phyloP scores from a whole-genome alignment of 2,113 vertebrate genomes.

The Odontesthes bonariensis region DNA sequence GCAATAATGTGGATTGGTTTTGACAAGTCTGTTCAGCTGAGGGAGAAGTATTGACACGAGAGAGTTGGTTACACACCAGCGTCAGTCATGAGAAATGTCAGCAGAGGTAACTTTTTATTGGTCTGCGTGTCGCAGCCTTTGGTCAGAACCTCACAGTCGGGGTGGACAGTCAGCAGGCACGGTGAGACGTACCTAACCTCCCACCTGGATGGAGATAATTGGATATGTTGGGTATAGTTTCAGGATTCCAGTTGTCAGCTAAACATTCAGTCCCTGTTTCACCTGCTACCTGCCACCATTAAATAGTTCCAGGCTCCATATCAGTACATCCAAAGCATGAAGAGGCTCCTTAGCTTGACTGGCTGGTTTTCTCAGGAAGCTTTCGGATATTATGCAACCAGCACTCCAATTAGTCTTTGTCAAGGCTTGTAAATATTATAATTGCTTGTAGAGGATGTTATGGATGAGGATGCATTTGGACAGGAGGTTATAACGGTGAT shows the following conservation, averaged over 20 bases:
- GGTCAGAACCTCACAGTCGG: neutral
- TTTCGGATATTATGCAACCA: no score
- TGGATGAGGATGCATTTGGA: no score
- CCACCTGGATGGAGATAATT: constrained; percentile 23
- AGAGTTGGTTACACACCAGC: neutral
- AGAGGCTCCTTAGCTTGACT: neutral
- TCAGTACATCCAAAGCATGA: neutral
- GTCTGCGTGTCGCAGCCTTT: neutral
- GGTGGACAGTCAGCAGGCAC: neutral
- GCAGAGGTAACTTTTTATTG: neutral
- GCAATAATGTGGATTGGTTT: neutral
- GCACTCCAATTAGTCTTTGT: no score
- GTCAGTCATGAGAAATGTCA: neutral
- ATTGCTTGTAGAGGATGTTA: no score
- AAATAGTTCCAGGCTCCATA: neutral
- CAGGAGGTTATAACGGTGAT: neutral
- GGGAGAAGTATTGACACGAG: neutral
- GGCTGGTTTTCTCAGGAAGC: neutral
- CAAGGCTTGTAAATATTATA: no score
- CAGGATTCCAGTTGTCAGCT: no score
- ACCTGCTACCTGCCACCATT: neutral
- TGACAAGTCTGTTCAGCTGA: neutral
- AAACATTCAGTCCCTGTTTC: neutral
- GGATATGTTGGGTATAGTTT: neutral
- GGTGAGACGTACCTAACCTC: constrained; percentile 11